These are phyloP conservation scores for Cervus canadensis DNA, from an alignment of 2,113 vertebrate species.

Conservation along the genomic window DNA sequence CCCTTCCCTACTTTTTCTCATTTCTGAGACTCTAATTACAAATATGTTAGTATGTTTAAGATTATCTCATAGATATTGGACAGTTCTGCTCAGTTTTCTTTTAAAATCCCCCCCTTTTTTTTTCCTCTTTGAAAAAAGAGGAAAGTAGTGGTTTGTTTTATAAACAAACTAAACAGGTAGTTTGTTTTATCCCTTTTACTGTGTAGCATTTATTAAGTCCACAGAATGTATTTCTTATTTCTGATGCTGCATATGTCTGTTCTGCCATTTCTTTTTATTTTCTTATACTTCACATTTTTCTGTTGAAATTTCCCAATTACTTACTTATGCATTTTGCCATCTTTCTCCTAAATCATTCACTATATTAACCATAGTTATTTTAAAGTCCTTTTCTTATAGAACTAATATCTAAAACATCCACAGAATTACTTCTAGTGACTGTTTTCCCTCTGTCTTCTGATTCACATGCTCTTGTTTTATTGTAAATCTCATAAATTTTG, in stretches of 20 bases:
- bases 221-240: not conserved
- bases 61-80: not conserved
- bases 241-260: not conserved
- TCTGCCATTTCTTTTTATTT: not conserved
- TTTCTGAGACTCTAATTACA: not conserved
- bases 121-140: not conserved
- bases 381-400: not conserved
- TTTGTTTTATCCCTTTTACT: not conserved
- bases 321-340: not conserved
- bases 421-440: not conserved
- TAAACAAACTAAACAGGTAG: not conserved
- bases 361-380: not conserved
- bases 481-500: not conserved
- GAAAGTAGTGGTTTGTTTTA: not conserved
- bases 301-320: not conserved
- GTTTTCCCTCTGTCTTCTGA: not conserved
- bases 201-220: not conserved
- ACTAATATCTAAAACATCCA: not conserved
- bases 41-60: not conserved
- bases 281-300: not conserved
- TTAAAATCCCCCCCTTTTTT: fast-evolving
- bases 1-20: not conserved
- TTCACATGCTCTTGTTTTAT: not conserved
- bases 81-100: not conserved
- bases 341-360: not conserved